A percentile compares a stretch with the other conserved stretches of the same genome.
Conservation (phyloP, 2,797 vertebrate species). For the Phrynocephalus vlangalii region DNA sequence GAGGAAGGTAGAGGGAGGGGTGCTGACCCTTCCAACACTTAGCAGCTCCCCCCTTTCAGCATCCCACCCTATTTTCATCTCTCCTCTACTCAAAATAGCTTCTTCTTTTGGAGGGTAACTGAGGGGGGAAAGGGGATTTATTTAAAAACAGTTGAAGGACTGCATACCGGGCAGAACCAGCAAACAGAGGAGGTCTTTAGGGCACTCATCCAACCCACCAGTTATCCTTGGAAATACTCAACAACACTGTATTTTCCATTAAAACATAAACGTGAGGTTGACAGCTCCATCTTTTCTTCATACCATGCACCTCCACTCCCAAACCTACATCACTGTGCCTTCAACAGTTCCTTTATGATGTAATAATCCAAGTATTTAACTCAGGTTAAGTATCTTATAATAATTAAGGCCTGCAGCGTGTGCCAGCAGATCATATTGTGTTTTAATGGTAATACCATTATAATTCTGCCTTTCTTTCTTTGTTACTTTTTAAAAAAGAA, state of each 20-base stretch:
- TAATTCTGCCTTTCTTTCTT: conserved; percentile 34
- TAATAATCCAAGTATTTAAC: conserved; percentile 48
- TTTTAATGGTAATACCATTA: conserved; percentile 51
- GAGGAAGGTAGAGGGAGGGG: not conserved
- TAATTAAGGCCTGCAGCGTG: conserved; percentile 52
- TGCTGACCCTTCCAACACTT: not conserved
- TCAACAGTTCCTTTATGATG: conserved; percentile 34
- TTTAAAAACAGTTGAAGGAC: not conserved
- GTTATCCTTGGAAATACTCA: not conserved
- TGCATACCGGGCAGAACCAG: not conserved
- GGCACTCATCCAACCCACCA: too few relatives aligned
- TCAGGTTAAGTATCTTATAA: conserved; percentile 34
- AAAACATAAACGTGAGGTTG: not conserved
- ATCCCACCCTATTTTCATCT: too few relatives aligned
- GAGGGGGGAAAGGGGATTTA: not conserved
- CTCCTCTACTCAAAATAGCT: too few relatives aligned
- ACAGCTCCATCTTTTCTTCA: not conserved
- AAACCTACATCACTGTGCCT: conserved; percentile 23
- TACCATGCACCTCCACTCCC: not conserved
- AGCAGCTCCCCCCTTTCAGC: not conserved
- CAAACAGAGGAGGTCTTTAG: not conserved
- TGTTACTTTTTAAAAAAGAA: conserved; percentile 19
- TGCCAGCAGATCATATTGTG: conserved; percentile 37
- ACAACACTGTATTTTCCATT: not conserved
- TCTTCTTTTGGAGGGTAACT: not conserved